Evolutionary conservation across 2,113 vertebrate species (phyloP), one percentile per base, ranked within the genome.

Genomic region (Setophaga coronata): DNA sequence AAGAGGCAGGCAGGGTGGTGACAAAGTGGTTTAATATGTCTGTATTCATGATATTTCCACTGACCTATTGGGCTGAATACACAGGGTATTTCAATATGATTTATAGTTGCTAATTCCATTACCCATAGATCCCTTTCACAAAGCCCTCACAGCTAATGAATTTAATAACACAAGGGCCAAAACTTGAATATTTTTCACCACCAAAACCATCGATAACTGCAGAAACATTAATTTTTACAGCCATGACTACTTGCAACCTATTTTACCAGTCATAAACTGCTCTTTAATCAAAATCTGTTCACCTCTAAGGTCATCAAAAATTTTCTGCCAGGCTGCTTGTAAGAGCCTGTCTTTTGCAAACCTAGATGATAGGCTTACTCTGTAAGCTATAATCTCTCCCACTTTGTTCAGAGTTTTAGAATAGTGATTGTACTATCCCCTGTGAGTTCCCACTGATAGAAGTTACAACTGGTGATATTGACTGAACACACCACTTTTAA

Each of bases 281-380:
- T 92, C 76, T 94, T 95, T 88, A 92, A 94, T 96, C 90, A 97
- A 94, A 95, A 90, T 87, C 72, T 93, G n/a, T 62, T 96, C 79
- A 90, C 95, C 93, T 89, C 56, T 74, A 56, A 94, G 88, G 92
- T 96, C 95, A 92, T 83, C 58, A 81, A 28, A 42, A 93, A 95
- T 92, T 93, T 93, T 76, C 93, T 95, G 85, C 92, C 72, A 82
- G 51, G 43, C 79, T 93, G 42, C 82, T 86, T 82, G 76, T 56
- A 81, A 81, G 60, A 79, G 73, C 71, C 87, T 81, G 85, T 54
- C 79, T 92, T 90, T 88, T 86, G 85, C 83, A 95, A 85, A 87
- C 76, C 67, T 74, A 79, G 61, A 69, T 87, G 78, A 73, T 38
- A 87, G 64, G 47, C 56, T 86, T 90, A 57, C 47, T 50, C 20